Evolutionary conservation across 2,888 invertebrate genomes (phyloP).

Genomic region (Tetranychus piercei): DNA sequence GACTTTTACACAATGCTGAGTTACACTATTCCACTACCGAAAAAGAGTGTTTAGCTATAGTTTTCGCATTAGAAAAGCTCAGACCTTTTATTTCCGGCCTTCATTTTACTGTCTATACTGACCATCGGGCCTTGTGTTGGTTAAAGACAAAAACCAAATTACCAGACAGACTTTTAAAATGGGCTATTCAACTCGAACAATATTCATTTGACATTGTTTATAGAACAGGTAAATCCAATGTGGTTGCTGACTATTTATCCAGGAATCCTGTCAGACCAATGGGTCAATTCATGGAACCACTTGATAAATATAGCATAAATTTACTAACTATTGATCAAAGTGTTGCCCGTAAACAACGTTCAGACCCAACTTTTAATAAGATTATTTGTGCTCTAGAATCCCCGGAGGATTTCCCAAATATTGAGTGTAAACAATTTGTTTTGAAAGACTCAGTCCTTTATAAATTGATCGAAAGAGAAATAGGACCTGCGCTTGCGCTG

Average conservation of each 20-base stretch:
- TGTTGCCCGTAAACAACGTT: not conserved
- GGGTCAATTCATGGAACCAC: no score
- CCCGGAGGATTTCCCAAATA: not conserved
- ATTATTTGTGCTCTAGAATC: not conserved
- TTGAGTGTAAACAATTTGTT: not conserved
- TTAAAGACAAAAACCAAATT: not conserved
- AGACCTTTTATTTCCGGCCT: not conserved
- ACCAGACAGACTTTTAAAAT: not conserved
- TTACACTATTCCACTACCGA: constrained; percentile 25
- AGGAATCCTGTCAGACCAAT: not conserved
- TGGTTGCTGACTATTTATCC: not conserved
- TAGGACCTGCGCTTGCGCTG: not conserved
- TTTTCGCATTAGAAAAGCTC: constrained; percentile 19
- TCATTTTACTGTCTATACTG: not conserved
- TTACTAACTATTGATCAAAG: no score
- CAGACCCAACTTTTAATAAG: not conserved
- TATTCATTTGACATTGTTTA: not conserved
- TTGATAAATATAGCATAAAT: no score
- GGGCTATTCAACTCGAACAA: not conserved
- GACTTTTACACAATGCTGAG: constrained; percentile 25
- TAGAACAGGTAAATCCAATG: not conserved
- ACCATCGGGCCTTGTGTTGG: not conserved
- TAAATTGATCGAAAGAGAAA: not conserved
- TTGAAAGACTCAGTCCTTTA: not conserved
- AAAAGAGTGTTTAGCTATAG: constrained; percentile 25